Evolutionary conservation across 2,113 vertebrate species (phyloP).

Genomic region (Sigmodon hispidus): DNA sequence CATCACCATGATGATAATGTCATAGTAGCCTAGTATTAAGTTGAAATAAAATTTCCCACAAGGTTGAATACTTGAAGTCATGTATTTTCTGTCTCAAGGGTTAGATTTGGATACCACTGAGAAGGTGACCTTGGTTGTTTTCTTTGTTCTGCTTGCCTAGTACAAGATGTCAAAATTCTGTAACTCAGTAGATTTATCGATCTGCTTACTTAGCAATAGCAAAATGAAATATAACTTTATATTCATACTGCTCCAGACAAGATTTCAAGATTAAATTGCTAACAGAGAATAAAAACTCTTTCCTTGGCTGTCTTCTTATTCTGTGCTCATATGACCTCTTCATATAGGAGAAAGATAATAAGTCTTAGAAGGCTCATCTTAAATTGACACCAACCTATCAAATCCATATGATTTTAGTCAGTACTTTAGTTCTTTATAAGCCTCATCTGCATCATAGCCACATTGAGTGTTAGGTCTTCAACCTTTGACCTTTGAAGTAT

Average conservation of each 20-base stretch:
- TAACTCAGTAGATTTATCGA: neutral
- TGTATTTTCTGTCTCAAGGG: neutral
- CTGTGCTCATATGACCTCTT: neutral
- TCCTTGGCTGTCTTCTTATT: neutral
- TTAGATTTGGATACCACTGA: neutral
- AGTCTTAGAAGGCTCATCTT: neutral
- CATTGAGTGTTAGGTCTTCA: neutral
- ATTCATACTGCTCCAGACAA: neutral
- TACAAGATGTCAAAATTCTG: neutral
- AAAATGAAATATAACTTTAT: neutral
- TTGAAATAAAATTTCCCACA: conserved; percentile 38
- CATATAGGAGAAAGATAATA: neutral
- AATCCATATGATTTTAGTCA: neutral
- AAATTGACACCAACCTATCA: neutral
- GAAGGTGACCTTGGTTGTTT: neutral
- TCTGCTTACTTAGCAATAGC: neutral
- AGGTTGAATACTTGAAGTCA: neutral
- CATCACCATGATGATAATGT: neutral
- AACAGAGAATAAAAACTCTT: neutral
- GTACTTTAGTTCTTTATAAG: neutral
- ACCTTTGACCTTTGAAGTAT: neutral
- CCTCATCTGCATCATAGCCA: neutral
- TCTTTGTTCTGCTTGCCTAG: neutral
- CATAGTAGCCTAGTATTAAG: neutral
- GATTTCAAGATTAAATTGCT: neutral